A percentile compares a stretch with the other conserved stretches of the same genome.
Conservation (phyloP, 2,797 vertebrate species). For the Enteromius radiatus region DNA sequence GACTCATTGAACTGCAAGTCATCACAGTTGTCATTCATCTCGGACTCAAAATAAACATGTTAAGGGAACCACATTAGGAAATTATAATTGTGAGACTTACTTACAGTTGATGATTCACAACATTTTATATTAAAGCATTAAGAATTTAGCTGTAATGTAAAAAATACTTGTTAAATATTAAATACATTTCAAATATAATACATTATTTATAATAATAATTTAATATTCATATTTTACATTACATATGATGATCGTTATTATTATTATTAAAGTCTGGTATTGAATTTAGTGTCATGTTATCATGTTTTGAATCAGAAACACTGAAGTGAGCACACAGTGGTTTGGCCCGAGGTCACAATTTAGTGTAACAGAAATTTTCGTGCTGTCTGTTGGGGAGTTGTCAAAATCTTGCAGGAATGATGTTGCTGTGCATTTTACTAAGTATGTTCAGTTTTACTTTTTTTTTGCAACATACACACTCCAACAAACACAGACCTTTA, state of each 20-base stretch:
- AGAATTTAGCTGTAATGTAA: not conserved
- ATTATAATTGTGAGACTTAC: not conserved
- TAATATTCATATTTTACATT: not conserved
- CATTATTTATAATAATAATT: not conserved
- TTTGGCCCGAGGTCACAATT: constrained; percentile 27
- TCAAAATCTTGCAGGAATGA: constrained; percentile 20
- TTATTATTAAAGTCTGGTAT: constrained; percentile 15
- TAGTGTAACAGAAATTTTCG: not conserved
- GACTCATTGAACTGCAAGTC: constrained; percentile 27
- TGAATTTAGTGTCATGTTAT: not conserved
- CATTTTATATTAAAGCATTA: not conserved
- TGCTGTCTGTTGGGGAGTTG: constrained; percentile 7
- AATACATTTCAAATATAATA: not conserved
- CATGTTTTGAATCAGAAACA: constrained; percentile 5
- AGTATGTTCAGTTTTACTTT: not conserved
- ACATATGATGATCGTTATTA: not conserved
- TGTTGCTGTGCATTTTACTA: constrained; percentile 33
- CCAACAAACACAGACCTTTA: not conserved
- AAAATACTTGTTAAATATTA: not conserved
- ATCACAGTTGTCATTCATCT: constrained; percentile 7
- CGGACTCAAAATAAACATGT: constrained; percentile 1
- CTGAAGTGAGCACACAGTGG: constrained; percentile 1
- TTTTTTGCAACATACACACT: constrained; percentile 30
- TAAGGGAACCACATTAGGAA: not conserved
- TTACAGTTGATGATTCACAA: not conserved